Evolutionary conservation across 2,888 invertebrate species (phyloP).

Genomic region (Sminthurinus aureus): DNA sequence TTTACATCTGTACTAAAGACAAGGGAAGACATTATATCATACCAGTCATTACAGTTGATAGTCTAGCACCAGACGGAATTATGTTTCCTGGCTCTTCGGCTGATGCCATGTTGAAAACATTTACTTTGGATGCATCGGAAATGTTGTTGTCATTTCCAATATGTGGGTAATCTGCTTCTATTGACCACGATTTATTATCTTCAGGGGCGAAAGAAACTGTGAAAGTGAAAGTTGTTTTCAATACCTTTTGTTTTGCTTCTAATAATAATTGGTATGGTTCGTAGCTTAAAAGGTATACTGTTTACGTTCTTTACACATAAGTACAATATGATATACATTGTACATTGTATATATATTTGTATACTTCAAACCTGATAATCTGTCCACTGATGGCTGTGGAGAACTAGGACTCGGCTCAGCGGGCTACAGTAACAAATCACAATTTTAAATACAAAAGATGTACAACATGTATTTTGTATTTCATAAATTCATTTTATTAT

Average conservation of each 20-base stretch:
- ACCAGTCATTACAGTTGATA: conserved; percentile 39
- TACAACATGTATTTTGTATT: background rate
- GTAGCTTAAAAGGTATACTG: too few species aligned
- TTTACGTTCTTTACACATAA: too few species aligned
- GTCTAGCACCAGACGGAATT: conserved; percentile 29
- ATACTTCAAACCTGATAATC: conserved; percentile 59
- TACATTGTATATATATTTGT: background rate
- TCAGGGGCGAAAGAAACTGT: conserved; percentile 74
- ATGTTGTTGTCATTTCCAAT: conserved; percentile 20
- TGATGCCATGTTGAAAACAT: conserved; percentile 15
- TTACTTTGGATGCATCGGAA: conserved; percentile 31
- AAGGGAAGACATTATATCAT: conserved; percentile 7
- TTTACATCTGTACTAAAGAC: background rate
- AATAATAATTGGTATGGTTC: background rate
- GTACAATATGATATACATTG: too few species aligned
- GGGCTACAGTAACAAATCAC: background rate
- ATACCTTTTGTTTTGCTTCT: background rate
- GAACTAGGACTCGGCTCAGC: conserved; percentile 67
- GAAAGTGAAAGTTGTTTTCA: too few species aligned
- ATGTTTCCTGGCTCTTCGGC: conserved; percentile 27
- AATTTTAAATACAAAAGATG: background rate
- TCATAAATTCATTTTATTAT: too few species aligned
- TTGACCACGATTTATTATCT: conserved; percentile 57
- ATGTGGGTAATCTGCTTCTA: conserved; percentile 29
- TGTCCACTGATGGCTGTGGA: conserved; percentile 75